Base-by-base conservation (phyloP, 2,113 vertebrate species). In the Daubentonia madagascariensis region DNA sequence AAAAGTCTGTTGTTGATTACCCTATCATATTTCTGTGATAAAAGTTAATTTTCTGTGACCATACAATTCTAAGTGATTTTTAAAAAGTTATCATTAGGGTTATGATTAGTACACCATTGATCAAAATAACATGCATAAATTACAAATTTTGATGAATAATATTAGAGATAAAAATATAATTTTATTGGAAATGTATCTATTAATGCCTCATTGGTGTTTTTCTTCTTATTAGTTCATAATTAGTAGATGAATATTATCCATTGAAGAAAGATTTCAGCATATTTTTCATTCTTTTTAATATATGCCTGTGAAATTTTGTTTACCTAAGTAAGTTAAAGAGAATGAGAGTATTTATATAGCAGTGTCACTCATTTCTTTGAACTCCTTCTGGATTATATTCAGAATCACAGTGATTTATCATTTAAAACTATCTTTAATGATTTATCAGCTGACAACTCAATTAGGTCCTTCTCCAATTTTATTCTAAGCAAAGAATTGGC, bases 391-490 rank as follows among this genome's bases (percentile, higher is more conserved):
- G 25, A 18, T 73, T 91, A 59, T 50, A 59, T 89, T 97, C 57
- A 61, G 25, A 90, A 93, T 65, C 63, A 84, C 43, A 95, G 32
- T 73, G 61, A 88, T 81, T 54, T 68, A 1, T 96, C 75, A 92
- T 79, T 93, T 96, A 70, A 97, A 97, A 75, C 85, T 91, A 85
- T 70, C 50, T 96, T 91, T 86, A 79, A 89, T 93, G 72, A 93
- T 95, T 93, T 96, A 57, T 86, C 89, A 67, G 25, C 67, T 91
- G 83, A 84, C 59, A 72, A 52, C 35, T 86, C 78, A 67, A 23
- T 93, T 89, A 91, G 76, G 18, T 70, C 40, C 72, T 78, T 37
- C 30, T 95, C 45, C 61, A 68, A 1, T 78, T 91, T 95, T 89
- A 91, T 89, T 93, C 20, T 73, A 80, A 92, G 81, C 68, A 72